These are phyloP conservation scores for Luscinia megarhynchos DNA, from an alignment of 2,797 vertebrate genomes.

Conservation along the genomic window DNA sequence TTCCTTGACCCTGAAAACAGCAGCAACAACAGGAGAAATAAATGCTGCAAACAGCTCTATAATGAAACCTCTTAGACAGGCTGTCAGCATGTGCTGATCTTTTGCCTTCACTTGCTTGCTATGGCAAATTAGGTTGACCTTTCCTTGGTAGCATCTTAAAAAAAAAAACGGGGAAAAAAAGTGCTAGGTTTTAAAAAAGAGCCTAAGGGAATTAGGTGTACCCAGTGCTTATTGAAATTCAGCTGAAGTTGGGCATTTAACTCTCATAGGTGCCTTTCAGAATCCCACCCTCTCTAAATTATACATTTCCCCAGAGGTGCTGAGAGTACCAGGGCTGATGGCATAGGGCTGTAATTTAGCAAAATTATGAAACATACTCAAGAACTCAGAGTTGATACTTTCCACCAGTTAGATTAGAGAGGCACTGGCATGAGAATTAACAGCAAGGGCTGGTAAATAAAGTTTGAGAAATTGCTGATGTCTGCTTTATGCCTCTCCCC, in stretches of 20 bases:
- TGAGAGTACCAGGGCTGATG: background rate
- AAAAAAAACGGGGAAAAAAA: rapidly evolving
- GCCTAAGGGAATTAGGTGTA: conserved; percentile 23
- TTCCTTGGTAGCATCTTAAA: conserved; percentile 42
- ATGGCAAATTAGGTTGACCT: conserved; percentile 73
- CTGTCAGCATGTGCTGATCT: conserved; percentile 69
- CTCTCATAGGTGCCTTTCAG: background rate
- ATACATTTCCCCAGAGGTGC: background rate
- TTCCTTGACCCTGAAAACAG: conserved; percentile 72
- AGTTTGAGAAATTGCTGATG: conserved; percentile 13
- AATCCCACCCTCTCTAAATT: background rate
- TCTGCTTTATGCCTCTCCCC: background rate
- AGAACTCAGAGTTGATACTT: background rate
- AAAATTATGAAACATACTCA: background rate
- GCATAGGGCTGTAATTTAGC: background rate
- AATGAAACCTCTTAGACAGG: conserved; percentile 70
- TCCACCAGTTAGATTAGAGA: background rate
- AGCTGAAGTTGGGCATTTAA: background rate
- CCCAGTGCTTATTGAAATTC: background rate
- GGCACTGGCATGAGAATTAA: background rate
- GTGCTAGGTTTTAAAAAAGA: background rate
- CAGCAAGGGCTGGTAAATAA: conserved; percentile 11
- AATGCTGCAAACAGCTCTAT: conserved; percentile 73
- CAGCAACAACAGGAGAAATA: conserved; percentile 71
- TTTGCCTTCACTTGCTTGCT: conserved; percentile 67